Evolutionary conservation across 2,888 invertebrate genomes (phyloP), one percentile per base, ranked within the genome.

Genomic region (Pseudococcus jackbeardsleyi): DNA sequence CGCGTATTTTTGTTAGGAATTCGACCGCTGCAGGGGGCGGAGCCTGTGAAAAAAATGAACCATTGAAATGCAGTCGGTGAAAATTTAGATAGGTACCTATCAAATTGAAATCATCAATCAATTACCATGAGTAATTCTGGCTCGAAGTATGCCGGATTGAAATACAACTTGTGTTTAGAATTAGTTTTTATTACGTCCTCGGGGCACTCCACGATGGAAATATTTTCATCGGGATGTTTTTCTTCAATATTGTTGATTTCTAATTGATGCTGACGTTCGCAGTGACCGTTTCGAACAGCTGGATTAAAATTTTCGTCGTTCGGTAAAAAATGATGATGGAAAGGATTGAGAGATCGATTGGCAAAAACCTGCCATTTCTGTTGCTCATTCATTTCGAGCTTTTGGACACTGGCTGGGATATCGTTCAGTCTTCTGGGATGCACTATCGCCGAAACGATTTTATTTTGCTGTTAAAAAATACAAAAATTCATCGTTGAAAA

Each of bases 81-180:
- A 42, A 42, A 42, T 1, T 6, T 42, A 9, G 15, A 12, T 50
- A 50, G 15, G 15, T 50, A 50, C 48, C 48, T 48, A 48, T 12
- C 9, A 9, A 48, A 50, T 50, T 50, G 1, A 19, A 79, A 17
- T 79, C 7, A 7, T 9, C 22, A 2, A 77, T 48, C 50, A 2
- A 88, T 89, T 93, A 96, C 96, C 92, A 95, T 93, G 91, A 98
- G 93, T 84, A 97, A 91, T 90, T 97, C 96, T 42, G 96, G 96
- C 91, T 98, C 97, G 91, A 98, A 97, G 91, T 97, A 98, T 9
- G 97, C 97, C 0, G 97, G 97, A 91, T 97, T 97, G 91, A 97
- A 97, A 91, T 96, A 97, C 3, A 97, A 92, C 91, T 97, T 96
- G 90, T 95, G 93, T 88, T 96, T 93, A 0, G 95, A 94, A 85